Conservation (phyloP, 2,888 invertebrate species). For the Harpagoxenus sublaevis region DNA sequence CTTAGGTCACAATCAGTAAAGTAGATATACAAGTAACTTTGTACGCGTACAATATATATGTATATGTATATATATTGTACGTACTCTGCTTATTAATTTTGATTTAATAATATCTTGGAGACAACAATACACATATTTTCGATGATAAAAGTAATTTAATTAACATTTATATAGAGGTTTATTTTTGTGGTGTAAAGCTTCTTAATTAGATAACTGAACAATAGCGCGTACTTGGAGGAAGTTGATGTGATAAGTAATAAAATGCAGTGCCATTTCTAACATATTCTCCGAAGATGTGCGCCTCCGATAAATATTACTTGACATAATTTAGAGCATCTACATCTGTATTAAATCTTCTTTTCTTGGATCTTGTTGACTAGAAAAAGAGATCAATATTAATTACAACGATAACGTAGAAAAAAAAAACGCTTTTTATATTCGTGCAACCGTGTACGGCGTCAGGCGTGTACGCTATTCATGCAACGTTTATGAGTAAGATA, state of each 20-base stretch:
- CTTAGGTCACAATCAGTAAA: background rate
- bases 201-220: conserved; percentile 51
- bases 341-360: conserved; percentile 55
- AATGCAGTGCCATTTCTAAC: background rate
- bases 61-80: no score
- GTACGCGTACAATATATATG: background rate
- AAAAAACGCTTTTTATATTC: background rate
- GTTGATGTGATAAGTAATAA: background rate
- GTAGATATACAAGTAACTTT: background rate
- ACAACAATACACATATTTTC: conserved; percentile 28
- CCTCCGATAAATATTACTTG: background rate
- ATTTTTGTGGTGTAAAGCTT: conserved; percentile 79
- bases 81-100: conserved; percentile 5
- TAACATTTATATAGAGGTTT: conserved; percentile 67
- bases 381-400: conserved; percentile 50
- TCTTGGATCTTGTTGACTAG: conserved; percentile 77
- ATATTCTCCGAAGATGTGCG: background rate
- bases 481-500: background rate
- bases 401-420: background rate
- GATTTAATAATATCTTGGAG: conserved; percentile 19
- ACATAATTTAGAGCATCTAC: conserved; percentile 23
- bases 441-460: background rate
- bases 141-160: conserved; percentile 13
- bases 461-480: background rate
- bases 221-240: background rate